These are phyloP conservation scores for Cotesia chilonis DNA, from an alignment of 1,140 invertebrate genomes.

Conservation along the genomic window DNA sequence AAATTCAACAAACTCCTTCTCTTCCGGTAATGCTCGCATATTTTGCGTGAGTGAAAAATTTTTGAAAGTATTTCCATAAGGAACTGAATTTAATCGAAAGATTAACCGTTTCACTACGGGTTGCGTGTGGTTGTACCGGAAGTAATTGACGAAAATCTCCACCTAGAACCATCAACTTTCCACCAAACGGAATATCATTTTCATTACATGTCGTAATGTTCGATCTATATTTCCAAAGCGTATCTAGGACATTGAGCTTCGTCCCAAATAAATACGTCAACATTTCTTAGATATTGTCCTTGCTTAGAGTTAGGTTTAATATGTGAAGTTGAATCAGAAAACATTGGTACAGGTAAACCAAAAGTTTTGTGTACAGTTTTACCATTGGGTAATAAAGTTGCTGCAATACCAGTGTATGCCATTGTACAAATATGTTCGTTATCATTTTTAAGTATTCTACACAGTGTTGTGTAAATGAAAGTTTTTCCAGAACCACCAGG, in stretches of 20 bases:
- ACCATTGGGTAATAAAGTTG: not conserved
- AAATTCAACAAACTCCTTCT: constrained; percentile 37
- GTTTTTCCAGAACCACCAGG: constrained; percentile 3
- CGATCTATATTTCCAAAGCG: constrained; percentile 37
- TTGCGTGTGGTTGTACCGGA: constrained; percentile 30
- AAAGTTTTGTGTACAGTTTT: constrained; percentile 5
- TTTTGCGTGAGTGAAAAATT: too few species aligned
- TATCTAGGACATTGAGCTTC: constrained; percentile 46
- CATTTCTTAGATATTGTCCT: too few species aligned
- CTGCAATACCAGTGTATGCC: not conserved
- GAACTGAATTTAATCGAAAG: constrained; percentile 36
- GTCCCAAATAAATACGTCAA: too few species aligned
- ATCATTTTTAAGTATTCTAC: not conserved
- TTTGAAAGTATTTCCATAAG: constrained; percentile 21
- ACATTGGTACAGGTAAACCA: not conserved
- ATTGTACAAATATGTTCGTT: not conserved
- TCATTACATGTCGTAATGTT: constrained; percentile 40
- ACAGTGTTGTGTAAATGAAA: not conserved
- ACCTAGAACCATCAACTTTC: constrained; percentile 42
- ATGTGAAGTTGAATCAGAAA: too few species aligned
- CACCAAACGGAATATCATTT: constrained; percentile 37
- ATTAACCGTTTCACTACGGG: constrained; percentile 34
- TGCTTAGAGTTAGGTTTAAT: too few species aligned
- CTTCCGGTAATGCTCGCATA: not conserved
- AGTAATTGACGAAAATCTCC: constrained; percentile 36